Conservation (phyloP, 2,797 vertebrate species). For the Alosa sapidissima region DNA sequence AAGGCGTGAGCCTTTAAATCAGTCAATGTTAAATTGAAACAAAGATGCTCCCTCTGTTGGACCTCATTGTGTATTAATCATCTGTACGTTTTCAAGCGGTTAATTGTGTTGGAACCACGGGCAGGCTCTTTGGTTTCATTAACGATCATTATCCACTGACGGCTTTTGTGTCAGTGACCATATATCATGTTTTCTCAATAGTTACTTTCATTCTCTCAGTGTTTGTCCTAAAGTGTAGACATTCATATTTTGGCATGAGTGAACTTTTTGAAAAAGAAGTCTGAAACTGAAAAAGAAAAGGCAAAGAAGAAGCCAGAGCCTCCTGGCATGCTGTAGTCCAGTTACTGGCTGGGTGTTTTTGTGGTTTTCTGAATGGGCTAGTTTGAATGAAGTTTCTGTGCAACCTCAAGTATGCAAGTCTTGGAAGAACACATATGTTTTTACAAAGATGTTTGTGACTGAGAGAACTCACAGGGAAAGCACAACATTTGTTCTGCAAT, state of each 20-base stretch:
- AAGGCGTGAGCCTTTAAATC: background rate
- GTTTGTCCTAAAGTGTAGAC: background rate
- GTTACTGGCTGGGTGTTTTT: conserved; percentile 45
- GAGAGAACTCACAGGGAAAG: conserved; percentile 46
- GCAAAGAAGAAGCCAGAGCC: background rate
- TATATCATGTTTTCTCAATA: background rate
- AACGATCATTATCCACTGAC: background rate
- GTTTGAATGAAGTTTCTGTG: conserved; percentile 55
- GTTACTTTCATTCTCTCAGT: background rate
- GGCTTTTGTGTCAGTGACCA: background rate
- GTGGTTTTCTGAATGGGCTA: conserved; percentile 60
- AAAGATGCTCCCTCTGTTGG: background rate
- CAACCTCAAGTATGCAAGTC: conserved; percentile 65
- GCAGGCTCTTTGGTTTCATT: background rate
- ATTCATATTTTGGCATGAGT: background rate
- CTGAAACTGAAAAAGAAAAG: conserved; percentile 13
- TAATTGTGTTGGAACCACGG: background rate
- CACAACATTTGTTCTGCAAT: conserved; percentile 51
- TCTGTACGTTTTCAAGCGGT: background rate
- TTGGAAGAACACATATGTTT: conserved; percentile 43
- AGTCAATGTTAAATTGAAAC: background rate
- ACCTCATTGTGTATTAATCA: background rate
- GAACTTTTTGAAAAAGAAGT: background rate
- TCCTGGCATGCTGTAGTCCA: conserved; percentile 31
- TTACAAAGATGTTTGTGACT: conserved; percentile 54